Conservation (phyloP, 2,888 invertebrate genomes). For the Athalia rosae region DNA sequence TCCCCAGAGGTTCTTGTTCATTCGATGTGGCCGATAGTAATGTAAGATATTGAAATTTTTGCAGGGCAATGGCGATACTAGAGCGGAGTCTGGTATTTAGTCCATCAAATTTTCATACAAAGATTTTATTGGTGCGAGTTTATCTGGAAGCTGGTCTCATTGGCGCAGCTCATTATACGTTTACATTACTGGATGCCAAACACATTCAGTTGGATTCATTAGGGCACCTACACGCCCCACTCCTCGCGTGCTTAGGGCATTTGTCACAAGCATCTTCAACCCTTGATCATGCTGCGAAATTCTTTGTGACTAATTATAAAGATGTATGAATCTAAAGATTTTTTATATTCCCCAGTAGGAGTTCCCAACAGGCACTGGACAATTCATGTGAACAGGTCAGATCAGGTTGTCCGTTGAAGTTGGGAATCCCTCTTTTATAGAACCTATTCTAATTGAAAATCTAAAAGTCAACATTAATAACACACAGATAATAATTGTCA, state of each 20-base stretch:
- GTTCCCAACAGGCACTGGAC: background rate
- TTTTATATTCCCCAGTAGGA: background rate
- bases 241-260: constrained; percentile 84
- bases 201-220: constrained; percentile 95
- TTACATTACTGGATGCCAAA: constrained; percentile 85
- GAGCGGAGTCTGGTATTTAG: constrained; percentile 75
- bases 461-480: too few relatives aligned
- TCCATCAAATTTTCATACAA: constrained; percentile 92
- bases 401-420: background rate
- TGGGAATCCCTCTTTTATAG: background rate
- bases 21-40: constrained; percentile 28
- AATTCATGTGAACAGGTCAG: background rate
- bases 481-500: too few relatives aligned
- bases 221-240: constrained; percentile 88
- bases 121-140: constrained; percentile 87
- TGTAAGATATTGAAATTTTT: constrained; percentile 48
- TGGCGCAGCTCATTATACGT: constrained; percentile 66
- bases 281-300: constrained; percentile 86
- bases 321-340: constrained; percentile 79
- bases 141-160: constrained; percentile 77
- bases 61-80: constrained; percentile 66
- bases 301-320: constrained; percentile 91
- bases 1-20: constrained; percentile 15
- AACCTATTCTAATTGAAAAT: background rate
- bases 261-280: constrained; percentile 82